Base-by-base conservation (phyloP, 1,140 invertebrate species). In the Thaumatotibia leucotreta region DNA sequence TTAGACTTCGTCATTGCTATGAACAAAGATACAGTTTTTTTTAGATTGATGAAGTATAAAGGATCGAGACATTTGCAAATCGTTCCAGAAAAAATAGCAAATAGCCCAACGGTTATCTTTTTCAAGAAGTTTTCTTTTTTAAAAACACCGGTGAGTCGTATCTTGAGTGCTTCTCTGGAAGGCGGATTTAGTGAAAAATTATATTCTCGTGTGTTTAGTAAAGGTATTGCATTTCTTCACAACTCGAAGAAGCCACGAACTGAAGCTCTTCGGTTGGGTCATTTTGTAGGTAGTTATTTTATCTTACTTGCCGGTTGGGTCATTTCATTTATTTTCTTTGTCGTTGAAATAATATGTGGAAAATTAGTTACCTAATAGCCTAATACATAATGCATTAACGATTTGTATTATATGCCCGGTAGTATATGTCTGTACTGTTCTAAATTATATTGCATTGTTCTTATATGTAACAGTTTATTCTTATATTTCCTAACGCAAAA, bases 41-140 rank as follows among this genome's bases (percentile, higher is more conserved):
- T 80, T 31, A 61, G 77, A 61, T 64, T 83, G 23, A 64, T 78
- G 14, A 32, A 69, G 2, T 61, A 71, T 27, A 80, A 74, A 17
- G 74, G 78, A 2, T 17, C 66, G n/a, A 74, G 70, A 31, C 62
- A 65, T 14, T 39, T 86, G 5, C 81, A 88, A 39, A 82, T 88
- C 3, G 65, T 86, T 64, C 77, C 81, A 0, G 35, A 80, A 17
- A 82, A 84, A 61, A 84, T 86, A 33, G 68, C 83, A 0, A 80
- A 74, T 24, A 86, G 78, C 68, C 85, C 85, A 17, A 75, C 74
- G 4, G 83, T 84, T 6, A 76, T 88, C 49, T 86, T 77, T 68
- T 77, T 82, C 11, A 84, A 75, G 54, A 83, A 82, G 61, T 69
- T 74, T 74, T 84, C 80, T 1, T 74, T 76, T 0, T 61, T 86